Evolutionary conservation across 2,888 invertebrate genomes (phyloP).

Genomic region (Amorpha juglandis): DNA sequence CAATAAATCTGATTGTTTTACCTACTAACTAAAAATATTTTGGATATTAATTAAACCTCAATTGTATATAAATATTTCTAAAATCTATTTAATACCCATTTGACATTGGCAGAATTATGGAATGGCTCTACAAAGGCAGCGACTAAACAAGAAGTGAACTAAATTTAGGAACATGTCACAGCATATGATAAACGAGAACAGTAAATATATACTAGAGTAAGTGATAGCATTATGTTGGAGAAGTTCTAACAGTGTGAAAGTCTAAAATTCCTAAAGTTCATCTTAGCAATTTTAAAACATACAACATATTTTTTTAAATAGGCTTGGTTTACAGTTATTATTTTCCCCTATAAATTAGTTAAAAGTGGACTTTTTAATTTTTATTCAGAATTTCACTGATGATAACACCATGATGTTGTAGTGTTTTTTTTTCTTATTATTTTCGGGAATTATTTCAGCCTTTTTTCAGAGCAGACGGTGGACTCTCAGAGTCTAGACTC

Average conservation of each 20-base stretch:
- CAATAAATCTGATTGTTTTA: no score
- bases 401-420: conserved; percentile 8
- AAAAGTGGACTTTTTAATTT: no score
- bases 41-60: not conserved
- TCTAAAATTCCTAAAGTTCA: no score
- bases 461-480: conserved; percentile 89
- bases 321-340: no score
- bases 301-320: no score
- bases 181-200: conserved; percentile 74
- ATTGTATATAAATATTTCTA: not conserved
- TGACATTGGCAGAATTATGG: not conserved
- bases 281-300: no score
- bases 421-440: conserved; percentile 24
- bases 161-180: conserved; percentile 63
- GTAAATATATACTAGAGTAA: conserved; percentile 80
- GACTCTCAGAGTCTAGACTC: conserved; percentile 90
- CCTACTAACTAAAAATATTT: no score
- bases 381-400: no score
- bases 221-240: conserved; percentile 39
- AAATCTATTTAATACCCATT: not conserved
- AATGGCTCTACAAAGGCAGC: not conserved
- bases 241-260: no score
- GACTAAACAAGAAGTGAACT: not conserved
- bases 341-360: no score
- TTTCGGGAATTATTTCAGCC: conserved; percentile 71